A percentile compares a stretch with the other conserved stretches of the same genome.
phyloP scores from a whole-genome alignment of 2,113 vertebrate genomes.

The Lophochroa leadbeateri region DNA sequence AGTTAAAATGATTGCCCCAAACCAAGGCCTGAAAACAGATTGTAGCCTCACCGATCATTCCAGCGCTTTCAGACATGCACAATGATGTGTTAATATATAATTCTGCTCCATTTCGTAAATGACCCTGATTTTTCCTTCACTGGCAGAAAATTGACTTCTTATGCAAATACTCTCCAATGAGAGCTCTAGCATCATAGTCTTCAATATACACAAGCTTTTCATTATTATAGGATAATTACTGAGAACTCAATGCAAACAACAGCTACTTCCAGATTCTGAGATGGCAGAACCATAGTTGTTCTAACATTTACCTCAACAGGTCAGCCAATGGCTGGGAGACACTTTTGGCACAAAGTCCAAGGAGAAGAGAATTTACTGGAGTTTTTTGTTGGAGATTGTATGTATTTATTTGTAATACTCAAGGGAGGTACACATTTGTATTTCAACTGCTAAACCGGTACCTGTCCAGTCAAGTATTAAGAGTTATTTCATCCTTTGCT shows the following conservation, averaged over 20 bases:
- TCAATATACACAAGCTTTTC: not conserved
- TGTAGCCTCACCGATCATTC: not conserved
- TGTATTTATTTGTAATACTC: conserved; percentile 17
- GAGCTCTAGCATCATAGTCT: not conserved
- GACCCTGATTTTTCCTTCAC: conserved; percentile 3
- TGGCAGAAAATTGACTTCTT: conserved; percentile 23
- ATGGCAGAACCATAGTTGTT: not conserved
- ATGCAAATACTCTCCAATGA: conserved; percentile 2
- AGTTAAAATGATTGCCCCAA: not conserved
- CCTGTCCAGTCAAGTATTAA: conserved; percentile 18
- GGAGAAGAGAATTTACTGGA: not conserved
- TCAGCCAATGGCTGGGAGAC: conserved; percentile 15
- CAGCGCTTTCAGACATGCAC: not conserved
- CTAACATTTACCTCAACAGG: conserved; percentile 36
- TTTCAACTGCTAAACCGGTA: conserved; percentile 38
- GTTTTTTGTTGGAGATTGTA: not conserved
- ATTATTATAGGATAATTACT: conserved; percentile 22
- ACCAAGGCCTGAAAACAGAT: not conserved
- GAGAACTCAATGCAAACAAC: not conserved
- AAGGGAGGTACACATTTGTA: conserved; percentile 8
- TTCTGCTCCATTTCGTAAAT: not conserved
- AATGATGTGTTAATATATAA: conserved; percentile 26
- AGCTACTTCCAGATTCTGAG: not conserved
- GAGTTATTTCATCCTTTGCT: conserved; percentile 25
- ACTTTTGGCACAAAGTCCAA: not conserved